These are phyloP conservation scores for Ectemnius lituratus DNA, from an alignment of 2,888 invertebrate species.

Conservation along the genomic window DNA sequence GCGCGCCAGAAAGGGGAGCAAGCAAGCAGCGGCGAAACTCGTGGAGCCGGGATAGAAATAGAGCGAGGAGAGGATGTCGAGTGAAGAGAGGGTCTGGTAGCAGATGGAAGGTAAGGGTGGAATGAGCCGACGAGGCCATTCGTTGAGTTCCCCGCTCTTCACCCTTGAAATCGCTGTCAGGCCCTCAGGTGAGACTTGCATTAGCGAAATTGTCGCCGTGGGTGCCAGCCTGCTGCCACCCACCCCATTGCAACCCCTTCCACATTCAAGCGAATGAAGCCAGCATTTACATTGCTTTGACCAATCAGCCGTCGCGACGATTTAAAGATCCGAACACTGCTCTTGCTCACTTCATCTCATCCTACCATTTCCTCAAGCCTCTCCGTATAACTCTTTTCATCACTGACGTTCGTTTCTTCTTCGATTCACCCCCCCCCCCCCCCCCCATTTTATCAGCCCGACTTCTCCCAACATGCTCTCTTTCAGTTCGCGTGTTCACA, in stretches of 20 bases:
- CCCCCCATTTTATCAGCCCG: background rate
- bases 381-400: background rate
- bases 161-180: slow-evolving; percentile 53
- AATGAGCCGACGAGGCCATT: slow-evolving; percentile 30
- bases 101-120: slow-evolving; percentile 3
- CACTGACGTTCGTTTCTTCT: background rate
- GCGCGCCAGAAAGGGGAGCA: slow-evolving; percentile 14
- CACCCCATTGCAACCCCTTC: background rate
- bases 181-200: slow-evolving; percentile 61
- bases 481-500: slow-evolving; percentile 9
- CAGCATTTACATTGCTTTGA: slow-evolving; percentile 63
- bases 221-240: slow-evolving; percentile 25
- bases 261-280: slow-evolving; percentile 23
- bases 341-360: slow-evolving; percentile 22
- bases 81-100: slow-evolving; percentile 8
- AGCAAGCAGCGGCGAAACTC: background rate
- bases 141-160: slow-evolving; percentile 30
- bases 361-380: slow-evolving; percentile 27
- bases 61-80: background rate
- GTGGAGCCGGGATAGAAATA: background rate
- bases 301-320: slow-evolving; percentile 59
- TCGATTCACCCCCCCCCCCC: background rate
- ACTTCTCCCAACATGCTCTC: background rate
- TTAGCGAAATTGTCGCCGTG: slow-evolving; percentile 61
- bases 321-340: slow-evolving; percentile 60